phyloP scores from a whole-genome alignment of 92 coral and sea anemone genomes.

The Bergia sp. region DNA sequence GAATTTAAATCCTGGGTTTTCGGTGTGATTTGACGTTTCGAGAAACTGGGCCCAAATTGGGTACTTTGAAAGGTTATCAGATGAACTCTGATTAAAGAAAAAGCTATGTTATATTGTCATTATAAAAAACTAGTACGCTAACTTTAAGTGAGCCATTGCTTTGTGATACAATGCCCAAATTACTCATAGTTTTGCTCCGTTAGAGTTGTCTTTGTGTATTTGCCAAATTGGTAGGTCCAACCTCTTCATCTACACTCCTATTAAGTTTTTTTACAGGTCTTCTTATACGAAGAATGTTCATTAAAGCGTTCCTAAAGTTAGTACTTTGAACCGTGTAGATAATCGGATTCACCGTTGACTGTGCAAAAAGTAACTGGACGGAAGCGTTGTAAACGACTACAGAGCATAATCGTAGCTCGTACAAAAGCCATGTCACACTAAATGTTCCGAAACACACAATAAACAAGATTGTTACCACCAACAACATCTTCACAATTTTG shows the following conservation, averaged over 20 bases:
- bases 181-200: background rate
- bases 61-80: too few relatives aligned
- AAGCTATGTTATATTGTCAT: too few relatives aligned
- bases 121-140: too few relatives aligned
- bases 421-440: slow-evolving; percentile 31
- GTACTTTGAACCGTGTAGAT: slow-evolving; percentile 53
- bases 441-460: slow-evolving; percentile 48
- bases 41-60: too few relatives aligned
- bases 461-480: slow-evolving; percentile 45
- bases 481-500: slow-evolving; percentile 36
- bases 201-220: background rate
- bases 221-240: background rate
- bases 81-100: too few relatives aligned
- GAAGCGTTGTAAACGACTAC: slow-evolving; percentile 25
- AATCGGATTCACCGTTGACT: slow-evolving; percentile 48
- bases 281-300: background rate
- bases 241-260: background rate
- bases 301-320: slow-evolving; percentile 42
- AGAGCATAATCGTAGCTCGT: background rate
- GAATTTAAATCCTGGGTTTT: too few relatives aligned
- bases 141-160: too few relatives aligned
- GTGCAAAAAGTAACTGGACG: slow-evolving; percentile 38
- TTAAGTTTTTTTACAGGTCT: background rate
- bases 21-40: too few relatives aligned
- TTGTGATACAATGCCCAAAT: too few relatives aligned